Percentiles rank a stretch among this genome's conserved stretches.
phyloP scores from a whole-genome alignment of 2,113 vertebrate genomes.

The Pyrgilauda ruficollis region DNA sequence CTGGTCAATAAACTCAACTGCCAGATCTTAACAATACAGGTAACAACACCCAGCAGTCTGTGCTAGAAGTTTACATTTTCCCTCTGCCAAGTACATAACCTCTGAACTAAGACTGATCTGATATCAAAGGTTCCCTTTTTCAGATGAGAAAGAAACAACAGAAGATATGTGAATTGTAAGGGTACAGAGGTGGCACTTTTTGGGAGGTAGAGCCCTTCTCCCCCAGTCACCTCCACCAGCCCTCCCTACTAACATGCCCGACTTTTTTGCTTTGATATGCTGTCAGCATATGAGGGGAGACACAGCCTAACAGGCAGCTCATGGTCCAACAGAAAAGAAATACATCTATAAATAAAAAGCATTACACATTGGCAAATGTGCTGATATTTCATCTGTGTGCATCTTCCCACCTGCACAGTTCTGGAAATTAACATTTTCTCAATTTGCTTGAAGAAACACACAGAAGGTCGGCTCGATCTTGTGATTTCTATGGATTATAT shows the following conservation, averaged over 20 bases:
- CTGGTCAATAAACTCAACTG: background rate
- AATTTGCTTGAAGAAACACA: background rate
- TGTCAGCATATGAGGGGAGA: background rate
- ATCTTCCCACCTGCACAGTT: background rate
- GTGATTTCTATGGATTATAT: background rate
- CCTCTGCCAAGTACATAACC: background rate
- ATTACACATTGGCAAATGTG: background rate
- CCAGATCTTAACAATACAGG: background rate
- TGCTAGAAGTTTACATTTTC: background rate
- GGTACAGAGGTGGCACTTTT: background rate
- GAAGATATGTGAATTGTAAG: background rate
- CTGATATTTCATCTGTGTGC: background rate
- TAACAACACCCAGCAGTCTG: background rate
- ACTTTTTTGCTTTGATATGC: background rate
- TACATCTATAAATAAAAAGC: background rate
- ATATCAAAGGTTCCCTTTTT: background rate
- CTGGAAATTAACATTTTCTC: background rate
- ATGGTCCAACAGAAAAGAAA: background rate
- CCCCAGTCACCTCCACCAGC: too few relatives aligned
- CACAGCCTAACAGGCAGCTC: background rate
- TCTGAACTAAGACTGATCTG: background rate
- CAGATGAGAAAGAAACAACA: background rate
- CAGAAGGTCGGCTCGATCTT: background rate
- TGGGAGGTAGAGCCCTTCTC: background rate
- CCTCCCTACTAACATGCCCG: accelerated